Conservation (phyloP, 2,888 invertebrate genomes). For the Seira sanloemensis region DNA sequence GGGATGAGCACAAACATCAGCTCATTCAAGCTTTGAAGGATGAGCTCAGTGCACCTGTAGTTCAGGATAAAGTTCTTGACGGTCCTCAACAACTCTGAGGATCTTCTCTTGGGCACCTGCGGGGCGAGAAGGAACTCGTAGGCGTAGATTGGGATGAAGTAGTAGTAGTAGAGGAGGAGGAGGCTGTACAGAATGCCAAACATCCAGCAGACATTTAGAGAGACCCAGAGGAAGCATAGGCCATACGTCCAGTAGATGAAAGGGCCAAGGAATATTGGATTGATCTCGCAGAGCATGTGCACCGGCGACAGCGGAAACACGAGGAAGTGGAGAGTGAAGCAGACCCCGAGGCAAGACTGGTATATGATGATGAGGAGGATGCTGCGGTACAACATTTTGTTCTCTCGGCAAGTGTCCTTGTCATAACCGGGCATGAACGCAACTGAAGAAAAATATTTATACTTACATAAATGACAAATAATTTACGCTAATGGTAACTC, state of each 20-base stretch:
- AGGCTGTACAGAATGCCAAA: background rate
- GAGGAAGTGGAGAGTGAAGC: constrained; percentile 10
- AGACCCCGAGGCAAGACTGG: background rate
- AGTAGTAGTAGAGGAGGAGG: background rate
- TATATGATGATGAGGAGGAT: background rate
- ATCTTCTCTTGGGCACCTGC: background rate
- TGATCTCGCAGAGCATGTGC: constrained; percentile 20
- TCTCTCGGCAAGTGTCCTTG: constrained; percentile 16
- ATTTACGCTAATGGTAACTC: too few species aligned
- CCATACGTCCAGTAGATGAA: constrained; percentile 15
- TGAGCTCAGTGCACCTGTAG: background rate
- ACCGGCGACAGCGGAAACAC: constrained; percentile 18
- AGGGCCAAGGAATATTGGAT: background rate
- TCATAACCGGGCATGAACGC: constrained; percentile 29
- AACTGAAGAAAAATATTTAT: background rate
- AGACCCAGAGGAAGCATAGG: background rate
- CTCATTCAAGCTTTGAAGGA: background rate
- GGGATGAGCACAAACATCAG: background rate
- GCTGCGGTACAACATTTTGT: background rate
- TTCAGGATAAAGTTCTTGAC: background rate
- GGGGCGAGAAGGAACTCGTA: constrained; percentile 27
- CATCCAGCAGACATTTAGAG: background rate
- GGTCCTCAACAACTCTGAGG: background rate
- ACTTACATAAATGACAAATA: too few species aligned
- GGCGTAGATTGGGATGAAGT: constrained; percentile 34